Evolutionary conservation across 2,113 vertebrate species (phyloP).

Genomic region (Sigmodon hispidus): DNA sequence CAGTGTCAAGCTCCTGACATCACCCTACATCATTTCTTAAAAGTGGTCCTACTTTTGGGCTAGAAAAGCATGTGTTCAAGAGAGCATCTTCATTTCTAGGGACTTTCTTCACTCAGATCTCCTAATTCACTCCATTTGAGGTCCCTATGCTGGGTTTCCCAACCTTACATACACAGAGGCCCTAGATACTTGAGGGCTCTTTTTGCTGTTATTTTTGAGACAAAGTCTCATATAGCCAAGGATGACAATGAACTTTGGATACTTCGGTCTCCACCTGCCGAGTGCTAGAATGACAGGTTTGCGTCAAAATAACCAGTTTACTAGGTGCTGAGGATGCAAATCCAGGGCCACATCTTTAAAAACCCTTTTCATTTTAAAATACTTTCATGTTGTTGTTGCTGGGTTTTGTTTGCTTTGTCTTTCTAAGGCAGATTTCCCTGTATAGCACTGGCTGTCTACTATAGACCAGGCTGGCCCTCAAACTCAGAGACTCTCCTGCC

Average conservation of each 20-base stretch:
- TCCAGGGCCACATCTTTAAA: not conserved
- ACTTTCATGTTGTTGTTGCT: not conserved
- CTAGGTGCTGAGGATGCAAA: not conserved
- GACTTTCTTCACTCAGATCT: not conserved
- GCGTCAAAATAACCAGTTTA: too few species aligned
- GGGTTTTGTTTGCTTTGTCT: not conserved
- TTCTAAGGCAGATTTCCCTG: not conserved
- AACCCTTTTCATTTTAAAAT: constrained; percentile 13
- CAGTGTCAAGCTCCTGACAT: too few species aligned
- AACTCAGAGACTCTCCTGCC: not conserved
- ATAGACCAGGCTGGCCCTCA: not conserved
- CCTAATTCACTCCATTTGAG: not conserved
- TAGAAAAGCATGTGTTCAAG: not conserved
- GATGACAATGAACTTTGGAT: not conserved
- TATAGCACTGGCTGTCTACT: not conserved
- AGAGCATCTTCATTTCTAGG: not conserved
- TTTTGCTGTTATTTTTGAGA: not conserved
- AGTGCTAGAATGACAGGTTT: not conserved
- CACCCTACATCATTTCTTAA: not conserved
- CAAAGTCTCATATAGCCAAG: not conserved
- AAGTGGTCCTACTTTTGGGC: not conserved
- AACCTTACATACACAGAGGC: not conserved
- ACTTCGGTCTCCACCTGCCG: not conserved
- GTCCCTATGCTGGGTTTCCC: not conserved
- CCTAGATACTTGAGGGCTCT: not conserved